Base-by-base conservation (phyloP, 2,797 vertebrate genomes). In the Chlorospingus flavigularis region DNA sequence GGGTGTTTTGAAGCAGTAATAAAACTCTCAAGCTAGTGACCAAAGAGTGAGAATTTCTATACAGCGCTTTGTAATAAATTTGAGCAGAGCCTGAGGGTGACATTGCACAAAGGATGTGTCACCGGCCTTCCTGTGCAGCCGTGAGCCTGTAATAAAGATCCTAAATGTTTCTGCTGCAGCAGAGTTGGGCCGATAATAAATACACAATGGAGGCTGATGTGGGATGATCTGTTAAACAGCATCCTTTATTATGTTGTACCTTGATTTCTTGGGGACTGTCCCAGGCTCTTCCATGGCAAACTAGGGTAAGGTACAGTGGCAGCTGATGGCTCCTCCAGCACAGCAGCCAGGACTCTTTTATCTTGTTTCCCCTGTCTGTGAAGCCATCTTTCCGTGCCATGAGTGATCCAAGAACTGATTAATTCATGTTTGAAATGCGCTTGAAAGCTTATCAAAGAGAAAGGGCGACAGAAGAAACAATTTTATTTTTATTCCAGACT, bases 371-470 rank as follows among this genome's bases (percentile, higher is more conserved):
- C 13, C 16, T 33, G 11, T 75, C 50, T 61, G 74, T 37, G 0
- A 45, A 85, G 31, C 17, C 18, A 26, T 53, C n/a, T 74, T 65
- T 61, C 50, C 4, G 3, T 62, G 55, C 63, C 9, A 6, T 0
- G 30, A 86, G 31, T n/a, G 67, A 70, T 79, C 90, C 67, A 57
- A 92, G 53, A 78, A 63, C 81, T 88, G 78, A 94, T 94, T 79
- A 92, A 94, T 94, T 95, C 68, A 37, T 74, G 72, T 92, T 82
- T 83, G 75, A 51, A 35, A 35, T 40, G 50, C 5, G 13, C 68
- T 90, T 40, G 54, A 88, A 77, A 77, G 40, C 48, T 88, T 83
- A 91, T 90, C 85, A 91, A 92, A 96, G 57, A n/a, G 40, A 67
- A 61, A 20, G 26, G 20, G 33, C 1, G 42, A 74, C 48, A 61